These are phyloP conservation scores for Iguana delicatissima DNA, from an alignment of 2,797 vertebrate species.

Conservation along the genomic window DNA sequence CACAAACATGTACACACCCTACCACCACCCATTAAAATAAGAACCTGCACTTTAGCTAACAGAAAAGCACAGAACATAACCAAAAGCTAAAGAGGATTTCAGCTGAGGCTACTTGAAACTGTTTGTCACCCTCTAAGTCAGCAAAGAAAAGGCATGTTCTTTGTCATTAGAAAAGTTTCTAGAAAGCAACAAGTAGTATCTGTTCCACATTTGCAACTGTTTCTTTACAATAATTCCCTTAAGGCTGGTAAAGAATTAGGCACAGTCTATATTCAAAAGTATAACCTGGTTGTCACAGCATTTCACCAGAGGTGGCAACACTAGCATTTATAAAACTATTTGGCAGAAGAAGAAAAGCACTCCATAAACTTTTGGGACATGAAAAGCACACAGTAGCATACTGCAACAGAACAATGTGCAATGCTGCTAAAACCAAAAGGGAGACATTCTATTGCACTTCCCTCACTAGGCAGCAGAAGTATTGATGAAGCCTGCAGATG, in stretches of 20 bases:
- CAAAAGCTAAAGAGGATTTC: slow-evolving; percentile 64
- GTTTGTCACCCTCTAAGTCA: slow-evolving; percentile 54
- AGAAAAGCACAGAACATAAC: slow-evolving; percentile 58
- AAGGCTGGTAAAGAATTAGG: slow-evolving; percentile 54
- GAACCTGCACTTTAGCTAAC: slow-evolving; percentile 36
- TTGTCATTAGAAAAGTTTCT: slow-evolving; percentile 66
- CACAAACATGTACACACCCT: slow-evolving; percentile 32
- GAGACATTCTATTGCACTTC: slow-evolving; percentile 70
- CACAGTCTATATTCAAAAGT: slow-evolving; percentile 56
- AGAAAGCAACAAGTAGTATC: slow-evolving; percentile 51
- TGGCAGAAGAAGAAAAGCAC: slow-evolving; percentile 45
- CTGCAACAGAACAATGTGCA: slow-evolving; percentile 43
- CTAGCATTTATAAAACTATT: slow-evolving; percentile 68
- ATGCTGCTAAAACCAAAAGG: slow-evolving; percentile 69
- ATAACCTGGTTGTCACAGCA: slow-evolving; percentile 60
- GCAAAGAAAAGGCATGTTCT: slow-evolving; percentile 71
- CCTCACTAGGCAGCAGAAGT: slow-evolving; percentile 71
- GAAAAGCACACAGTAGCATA: slow-evolving; percentile 62
- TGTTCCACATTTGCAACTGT: slow-evolving; percentile 57
- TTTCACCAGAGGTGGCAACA: slow-evolving; percentile 62
- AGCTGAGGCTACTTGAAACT: slow-evolving; percentile 65
- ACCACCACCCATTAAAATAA: slow-evolving; percentile 29
- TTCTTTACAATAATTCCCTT: slow-evolving; percentile 52
- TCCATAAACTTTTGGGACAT: slow-evolving; percentile 66
- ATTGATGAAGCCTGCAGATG: slow-evolving; percentile 75